A percentile compares a stretch with the other conserved stretches of the same genome.
Evolutionary conservation across 2,888 invertebrate species (phyloP).

Genomic region (Trachelus tabidus): DNA sequence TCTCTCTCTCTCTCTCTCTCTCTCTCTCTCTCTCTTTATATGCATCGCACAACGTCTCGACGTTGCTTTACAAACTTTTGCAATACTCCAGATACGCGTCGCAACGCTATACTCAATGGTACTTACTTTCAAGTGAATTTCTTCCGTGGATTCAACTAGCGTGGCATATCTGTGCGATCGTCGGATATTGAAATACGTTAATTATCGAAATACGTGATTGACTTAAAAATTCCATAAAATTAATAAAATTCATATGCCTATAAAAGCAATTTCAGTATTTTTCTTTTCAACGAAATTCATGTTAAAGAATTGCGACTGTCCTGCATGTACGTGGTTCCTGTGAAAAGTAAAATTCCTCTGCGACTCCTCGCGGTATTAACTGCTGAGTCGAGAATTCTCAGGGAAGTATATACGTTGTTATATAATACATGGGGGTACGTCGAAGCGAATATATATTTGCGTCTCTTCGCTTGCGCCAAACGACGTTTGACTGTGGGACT

Average conservation of each 20-base stretch:
- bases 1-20: too few relatives aligned
- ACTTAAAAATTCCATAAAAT: not conserved
- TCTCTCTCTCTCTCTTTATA: not conserved
- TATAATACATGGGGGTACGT: not conserved
- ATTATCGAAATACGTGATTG: not conserved
- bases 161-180: not conserved
- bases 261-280: too few relatives aligned
- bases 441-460: not conserved
- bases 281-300: not conserved
- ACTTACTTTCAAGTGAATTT: not conserved
- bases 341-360: not conserved
- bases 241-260: not conserved
- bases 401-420: not conserved
- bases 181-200: not conserved
- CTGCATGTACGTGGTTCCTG: not conserved
- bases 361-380: not conserved
- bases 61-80: not conserved
- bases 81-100: not conserved
- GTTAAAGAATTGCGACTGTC: too few relatives aligned
- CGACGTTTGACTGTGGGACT: slow-evolving; percentile 18
- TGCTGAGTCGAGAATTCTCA: not conserved
- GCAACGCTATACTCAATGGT: not conserved
- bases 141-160: not conserved
- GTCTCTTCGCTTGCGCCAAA: slow-evolving; percentile 7
- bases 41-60: not conserved